Evolutionary conservation across 2,888 invertebrate genomes (phyloP).

Genomic region (Erpobdella octoculata): DNA sequence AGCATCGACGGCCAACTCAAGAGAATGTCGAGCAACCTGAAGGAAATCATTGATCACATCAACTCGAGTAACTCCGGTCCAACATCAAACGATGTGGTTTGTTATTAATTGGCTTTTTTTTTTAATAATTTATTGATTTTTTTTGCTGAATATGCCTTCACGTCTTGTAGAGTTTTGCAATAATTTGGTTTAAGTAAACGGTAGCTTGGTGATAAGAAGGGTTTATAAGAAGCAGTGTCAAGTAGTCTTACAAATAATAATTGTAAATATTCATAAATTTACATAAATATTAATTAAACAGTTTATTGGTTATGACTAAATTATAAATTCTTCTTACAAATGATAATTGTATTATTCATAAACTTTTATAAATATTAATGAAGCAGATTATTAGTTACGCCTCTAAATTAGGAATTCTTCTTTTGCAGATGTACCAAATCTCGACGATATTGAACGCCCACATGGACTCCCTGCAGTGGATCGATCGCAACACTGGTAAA

Average conservation of each 20-base stretch:
- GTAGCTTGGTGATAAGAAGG: background rate
- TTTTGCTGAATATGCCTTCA: too few species aligned
- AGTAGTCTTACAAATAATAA: background rate
- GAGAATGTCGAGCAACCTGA: conserved; percentile 87
- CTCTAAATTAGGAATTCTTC: too few species aligned
- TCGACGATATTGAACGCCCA: conserved; percentile 88
- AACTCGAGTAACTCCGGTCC: conserved; percentile 77
- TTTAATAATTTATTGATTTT: too few species aligned
- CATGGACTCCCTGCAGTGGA: conserved; percentile 90
- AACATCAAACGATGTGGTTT: background rate
- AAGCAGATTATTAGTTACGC: too few species aligned
- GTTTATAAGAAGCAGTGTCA: background rate
- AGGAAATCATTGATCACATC: conserved; percentile 86
- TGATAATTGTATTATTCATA: too few species aligned
- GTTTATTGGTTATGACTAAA: too few species aligned
- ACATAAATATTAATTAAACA: too few species aligned
- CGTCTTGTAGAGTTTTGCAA: too few species aligned
- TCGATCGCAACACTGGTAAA: conserved; percentile 69
- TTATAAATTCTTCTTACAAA: too few species aligned
- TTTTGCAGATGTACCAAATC: conserved; percentile 74
- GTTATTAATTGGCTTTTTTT: too few species aligned
- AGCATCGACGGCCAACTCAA: conserved; percentile 82
- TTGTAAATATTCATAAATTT: too few species aligned
- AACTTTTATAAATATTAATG: too few species aligned
- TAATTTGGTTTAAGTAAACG: background rate